Evolutionary conservation across 2,797 vertebrate genomes (phyloP), one percentile per base, ranked within the genome.

Genomic region (Parambassis ranga): DNA sequence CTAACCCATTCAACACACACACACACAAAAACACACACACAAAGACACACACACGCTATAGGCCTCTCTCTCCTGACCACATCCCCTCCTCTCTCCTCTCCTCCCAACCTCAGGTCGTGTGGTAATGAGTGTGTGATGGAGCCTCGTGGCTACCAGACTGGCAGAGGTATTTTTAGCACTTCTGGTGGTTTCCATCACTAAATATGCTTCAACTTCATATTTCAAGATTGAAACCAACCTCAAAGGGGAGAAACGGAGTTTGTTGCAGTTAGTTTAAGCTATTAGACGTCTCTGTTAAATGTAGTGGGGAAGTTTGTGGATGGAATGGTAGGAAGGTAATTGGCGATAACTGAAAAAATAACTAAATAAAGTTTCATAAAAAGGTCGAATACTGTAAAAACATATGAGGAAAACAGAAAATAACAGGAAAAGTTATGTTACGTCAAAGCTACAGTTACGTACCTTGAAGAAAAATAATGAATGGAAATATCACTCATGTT

Each of bases 101-200:
- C 79, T 81, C 79, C 79, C 84, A 87, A 88, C 88, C 88, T 89
- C 88, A 87, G 86, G 89, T 90, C 82, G 74, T 90, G 89, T 90
- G 88, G 88, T 90, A 91, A 91, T 90, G 88, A 91, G 80, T 84
- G 87, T 89, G 79, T 83, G 89, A 87, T 87, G 88, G 87, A 88
- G 80, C 68, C 88, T 89, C 85, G 87, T 88, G 87, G 88, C 89
- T 79, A 87, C 79, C 82, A 88, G 90, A 88, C 88, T 87, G 83
- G 89, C 83, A 87, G 87, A 86, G 82, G 90, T 91, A 91, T 91
- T 91, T 90, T 91, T 91, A 91, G 88, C 88, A 87, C 90, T 88
- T 91, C 81, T 89, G 81, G 88, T 73, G 90, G 90, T 90, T 91
- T 91, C 86, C 84, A 88, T 86, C 88, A 82, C 76, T 82, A 88